Conservation (phyloP, 64 coral and sea anemone species). For the Pocillopora verrucosa region DNA sequence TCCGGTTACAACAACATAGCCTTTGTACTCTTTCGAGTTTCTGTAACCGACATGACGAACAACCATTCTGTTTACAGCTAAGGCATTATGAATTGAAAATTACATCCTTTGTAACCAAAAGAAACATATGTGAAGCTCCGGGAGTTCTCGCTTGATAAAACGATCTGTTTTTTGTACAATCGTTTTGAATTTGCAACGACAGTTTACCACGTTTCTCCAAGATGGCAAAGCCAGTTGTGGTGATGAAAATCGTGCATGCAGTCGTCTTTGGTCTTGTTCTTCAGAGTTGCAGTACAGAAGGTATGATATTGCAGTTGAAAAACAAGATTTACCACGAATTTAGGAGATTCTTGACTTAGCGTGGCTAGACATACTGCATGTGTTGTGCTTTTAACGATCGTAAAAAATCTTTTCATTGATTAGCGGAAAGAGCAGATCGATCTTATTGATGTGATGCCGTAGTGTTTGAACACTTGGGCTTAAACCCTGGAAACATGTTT, state of each 20-base stretch:
- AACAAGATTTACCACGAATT: not conserved
- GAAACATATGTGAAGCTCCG: not conserved
- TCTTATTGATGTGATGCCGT: not conserved
- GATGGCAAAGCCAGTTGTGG: not conserved
- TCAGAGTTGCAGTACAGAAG: not conserved
- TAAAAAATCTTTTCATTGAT: not conserved
- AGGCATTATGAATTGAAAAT: not conserved
- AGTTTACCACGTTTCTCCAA: too few relatives aligned
- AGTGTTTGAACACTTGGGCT: not conserved
- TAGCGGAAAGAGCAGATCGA: not conserved
- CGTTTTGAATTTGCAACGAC: not conserved
- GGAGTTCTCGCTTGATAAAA: too few relatives aligned
- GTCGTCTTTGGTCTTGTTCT: not conserved
- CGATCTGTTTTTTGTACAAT: not conserved
- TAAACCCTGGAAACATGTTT: not conserved
- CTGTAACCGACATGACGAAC: not conserved
- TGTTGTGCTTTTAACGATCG: not conserved
- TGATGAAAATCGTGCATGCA: not conserved
- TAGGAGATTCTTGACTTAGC: not conserved
- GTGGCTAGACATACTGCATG: not conserved
- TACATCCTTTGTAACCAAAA: too few relatives aligned
- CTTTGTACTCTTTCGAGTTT: not conserved
- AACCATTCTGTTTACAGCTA: not conserved
- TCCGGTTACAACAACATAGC: conserved; percentile 10
- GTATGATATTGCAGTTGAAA: not conserved